Percentiles rank a stretch among this genome's conserved stretches.
Evolutionary conservation across 2,113 vertebrate genomes (phyloP).

Genomic region (Fulica atra): DNA sequence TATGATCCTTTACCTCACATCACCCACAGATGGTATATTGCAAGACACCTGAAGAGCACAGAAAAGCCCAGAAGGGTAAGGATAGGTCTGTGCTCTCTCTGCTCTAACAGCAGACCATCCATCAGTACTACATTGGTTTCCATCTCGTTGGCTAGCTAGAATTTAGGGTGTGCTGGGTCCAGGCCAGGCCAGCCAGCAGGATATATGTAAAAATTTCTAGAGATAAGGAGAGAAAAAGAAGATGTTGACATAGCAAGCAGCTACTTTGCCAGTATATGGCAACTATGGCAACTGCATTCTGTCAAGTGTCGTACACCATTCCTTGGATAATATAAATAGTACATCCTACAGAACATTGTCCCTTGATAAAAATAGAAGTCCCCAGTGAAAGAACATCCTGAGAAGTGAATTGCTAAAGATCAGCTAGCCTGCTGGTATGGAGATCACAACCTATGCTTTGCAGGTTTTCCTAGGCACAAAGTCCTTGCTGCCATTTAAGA

Average conservation of each 20-base stretch:
- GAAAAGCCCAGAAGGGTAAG: fast-evolving
- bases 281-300: not conserved
- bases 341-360: not conserved
- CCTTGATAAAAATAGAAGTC: not conserved
- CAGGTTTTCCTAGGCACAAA: not conserved
- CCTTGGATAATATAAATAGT: not conserved
- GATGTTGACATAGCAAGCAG: not conserved
- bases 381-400: not conserved
- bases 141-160: not conserved
- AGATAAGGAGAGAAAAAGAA: not conserved
- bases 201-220: not conserved
- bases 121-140: not conserved
- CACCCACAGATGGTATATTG: not conserved
- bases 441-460: not conserved
- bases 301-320: not conserved
- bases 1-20: no score
- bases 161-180: not conserved
- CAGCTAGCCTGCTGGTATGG: not conserved
- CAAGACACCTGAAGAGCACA: not conserved
- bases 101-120: not conserved
- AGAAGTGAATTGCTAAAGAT: not conserved
- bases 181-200: not conserved
- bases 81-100: not conserved
- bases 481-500: not conserved
- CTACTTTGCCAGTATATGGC: not conserved